Evolutionary conservation across 1,140 invertebrate species (phyloP), one percentile per base, ranked within the genome.

Genomic region (Zelostemma sp.): DNA sequence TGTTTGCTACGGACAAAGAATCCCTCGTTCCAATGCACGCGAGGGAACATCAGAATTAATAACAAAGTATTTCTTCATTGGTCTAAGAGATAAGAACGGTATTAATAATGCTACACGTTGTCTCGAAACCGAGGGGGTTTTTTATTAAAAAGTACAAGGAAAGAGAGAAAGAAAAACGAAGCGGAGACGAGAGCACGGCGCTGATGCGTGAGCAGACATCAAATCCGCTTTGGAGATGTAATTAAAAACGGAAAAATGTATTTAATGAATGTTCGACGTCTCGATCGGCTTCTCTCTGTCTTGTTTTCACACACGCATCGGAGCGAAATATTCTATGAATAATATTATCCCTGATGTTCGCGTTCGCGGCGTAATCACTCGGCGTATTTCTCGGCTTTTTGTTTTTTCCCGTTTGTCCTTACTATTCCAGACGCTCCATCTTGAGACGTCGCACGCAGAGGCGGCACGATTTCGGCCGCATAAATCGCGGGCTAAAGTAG

Each of bases 181-280:
- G 58, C 53, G 58, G 56, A 66, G 41, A 38, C 54, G 48, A 15
- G 47, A 55, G 16, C 28, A 18, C 40, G 40, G 54, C 60, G 62
- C 58, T 45, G 64, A 63, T 61, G 63, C 57, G 47, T 62, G 63
- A 66, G 70, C 47, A 50, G 62, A 73, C 58, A 68, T 64, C 65
- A 67, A 68, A 83, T 84, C 82, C 80, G 77, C 80, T 82, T 83
- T 83, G 69, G 74, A 76, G 70, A 80, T 82, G 82, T 83, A 84
- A 84, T 84, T 83, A 84, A 84, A 82, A 82, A 80, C 75, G 76
- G 74, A 79, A 83, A 84, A 80, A 78, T 78, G 74, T 75, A 71
- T 80, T 76, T 79, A 79, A 82, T 80, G 77, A 81, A 82, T 82
- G 78, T 81, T 80, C 79, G 41, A 50, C 55, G 59, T 68, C 59